Evolutionary conservation across 2,113 vertebrate genomes (phyloP), one percentile per base, ranked within the genome.

Genomic region (Ptychochromis oligacanthus): DNA sequence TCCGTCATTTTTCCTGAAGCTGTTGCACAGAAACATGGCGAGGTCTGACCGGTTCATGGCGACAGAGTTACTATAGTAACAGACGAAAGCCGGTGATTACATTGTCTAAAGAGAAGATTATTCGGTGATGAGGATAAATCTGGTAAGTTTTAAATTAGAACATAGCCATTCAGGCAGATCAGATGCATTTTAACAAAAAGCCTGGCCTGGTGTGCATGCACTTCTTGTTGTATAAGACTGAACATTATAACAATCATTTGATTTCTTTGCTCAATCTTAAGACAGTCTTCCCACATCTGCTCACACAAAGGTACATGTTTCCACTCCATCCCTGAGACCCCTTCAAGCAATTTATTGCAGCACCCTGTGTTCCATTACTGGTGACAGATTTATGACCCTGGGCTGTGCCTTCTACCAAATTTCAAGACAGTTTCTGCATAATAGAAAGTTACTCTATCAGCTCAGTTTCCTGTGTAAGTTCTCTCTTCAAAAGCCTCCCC

Each of bases 381-480:
- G 43, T 77, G 89, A 88, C 88, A 89, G 88, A 85, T 91, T 92
- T 86, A 93, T 79, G 43, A 79, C 79, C 67, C 64, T 3, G 3
- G 15, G 74, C 52, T 76, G 36, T 60, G 81, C 59, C 78, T 22
- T 81, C 70, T 5, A 83, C 76, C 36, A 84, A 61, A 83, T 81
- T 85, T 88, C 36, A 28, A 70, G 54, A 85, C 52, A 56, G 22
- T 78, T 80, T 52, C 79, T 49, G n/a, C 38, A 74, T 56, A 60
- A 54, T 70, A 84, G 60, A 87, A 91, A 84, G 52, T 85, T 76
- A 49, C 74, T 62, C 75, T 77, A 75, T 77, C 58, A 52, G 56
- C 77, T 88, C 67, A 36, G 49, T 74, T 84, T 81, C 57, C 75
- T 54, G 31, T 22, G 3, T 52, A 59, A 83, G 77, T 70, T 43